A percentile compares a stretch with the other conserved stretches of the same genome.
phyloP scores from a whole-genome alignment of 2,113 vertebrate genomes.

The Tauraco erythrolophus region DNA sequence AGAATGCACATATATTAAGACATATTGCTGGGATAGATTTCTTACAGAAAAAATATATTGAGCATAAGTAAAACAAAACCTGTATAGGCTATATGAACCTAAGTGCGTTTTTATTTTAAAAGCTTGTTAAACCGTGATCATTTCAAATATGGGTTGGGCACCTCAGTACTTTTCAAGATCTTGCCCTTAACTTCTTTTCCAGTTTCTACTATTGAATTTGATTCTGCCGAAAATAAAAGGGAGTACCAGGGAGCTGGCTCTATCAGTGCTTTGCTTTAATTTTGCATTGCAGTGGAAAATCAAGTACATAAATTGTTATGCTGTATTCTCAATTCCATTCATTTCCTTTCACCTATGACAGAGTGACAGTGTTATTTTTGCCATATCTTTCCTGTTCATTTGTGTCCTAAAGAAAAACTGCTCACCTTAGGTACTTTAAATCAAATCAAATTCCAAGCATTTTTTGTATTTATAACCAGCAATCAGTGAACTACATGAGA shows the following conservation, averaged over 20 bases:
- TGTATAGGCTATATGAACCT: not conserved
- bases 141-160: not conserved
- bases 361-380: not conserved
- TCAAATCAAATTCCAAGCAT: fast-evolving
- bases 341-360: not conserved
- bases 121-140: not conserved
- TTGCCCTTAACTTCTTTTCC: not conserved
- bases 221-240: not conserved
- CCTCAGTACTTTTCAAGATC: not conserved
- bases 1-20: not conserved
- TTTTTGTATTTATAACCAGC: not conserved
- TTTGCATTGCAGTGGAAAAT: not conserved
- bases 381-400: not conserved
- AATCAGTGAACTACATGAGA: not conserved
- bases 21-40: not conserved
- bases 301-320: not conserved
- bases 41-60: not conserved
- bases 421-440: not conserved
- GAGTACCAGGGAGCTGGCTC: not conserved
- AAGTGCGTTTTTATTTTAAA: not conserved
- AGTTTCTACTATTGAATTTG: not conserved
- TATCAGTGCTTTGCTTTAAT: not conserved
- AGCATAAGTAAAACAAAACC: not conserved
- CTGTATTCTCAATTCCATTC: not conserved
- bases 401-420: not conserved